These are phyloP conservation scores for Edolisoma coerulescens DNA, from an alignment of 2,113 vertebrate species.

Conservation along the genomic window DNA sequence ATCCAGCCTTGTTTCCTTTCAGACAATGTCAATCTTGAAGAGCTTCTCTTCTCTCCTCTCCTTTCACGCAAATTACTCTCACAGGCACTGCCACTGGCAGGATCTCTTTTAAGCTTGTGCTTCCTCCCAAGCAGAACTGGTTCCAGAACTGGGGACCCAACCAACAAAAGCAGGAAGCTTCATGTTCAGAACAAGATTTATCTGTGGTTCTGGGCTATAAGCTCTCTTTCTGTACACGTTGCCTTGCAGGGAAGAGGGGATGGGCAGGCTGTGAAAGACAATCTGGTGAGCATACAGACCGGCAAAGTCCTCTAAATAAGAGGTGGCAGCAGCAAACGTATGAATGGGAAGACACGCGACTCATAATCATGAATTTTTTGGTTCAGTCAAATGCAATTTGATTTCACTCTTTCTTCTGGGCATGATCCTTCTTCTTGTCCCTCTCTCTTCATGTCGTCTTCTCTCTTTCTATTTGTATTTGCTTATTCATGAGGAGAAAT, in stretches of 20 bases:
- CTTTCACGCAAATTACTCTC: not conserved
- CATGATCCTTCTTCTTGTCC: not conserved
- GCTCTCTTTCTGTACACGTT: accelerated
- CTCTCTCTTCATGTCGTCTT: accelerated
- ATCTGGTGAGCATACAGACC: not conserved
- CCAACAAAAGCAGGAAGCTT: not conserved
- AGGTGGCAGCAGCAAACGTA: not conserved
- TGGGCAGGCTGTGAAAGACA: not conserved
- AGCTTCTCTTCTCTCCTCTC: not conserved
- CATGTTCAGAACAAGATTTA: not conserved
- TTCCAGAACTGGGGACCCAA: not conserved
- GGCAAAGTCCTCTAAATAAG: not conserved
- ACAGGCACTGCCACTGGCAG: not conserved
- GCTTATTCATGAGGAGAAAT: not conserved
- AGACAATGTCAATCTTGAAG: not conserved
- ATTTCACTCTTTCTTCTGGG: not conserved
- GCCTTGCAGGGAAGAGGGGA: accelerated
- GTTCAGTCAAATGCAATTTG: not conserved
- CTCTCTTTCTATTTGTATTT: not conserved
- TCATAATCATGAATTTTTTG: not conserved
- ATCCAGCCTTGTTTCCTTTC: not conserved
- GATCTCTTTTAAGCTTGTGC: not conserved
- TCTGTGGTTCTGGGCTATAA: not conserved
- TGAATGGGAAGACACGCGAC: not conserved
- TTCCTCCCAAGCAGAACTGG: not conserved